These are phyloP conservation scores for Myotis daubentonii DNA, from an alignment of 2,797 vertebrate genomes.

Conservation along the genomic window DNA sequence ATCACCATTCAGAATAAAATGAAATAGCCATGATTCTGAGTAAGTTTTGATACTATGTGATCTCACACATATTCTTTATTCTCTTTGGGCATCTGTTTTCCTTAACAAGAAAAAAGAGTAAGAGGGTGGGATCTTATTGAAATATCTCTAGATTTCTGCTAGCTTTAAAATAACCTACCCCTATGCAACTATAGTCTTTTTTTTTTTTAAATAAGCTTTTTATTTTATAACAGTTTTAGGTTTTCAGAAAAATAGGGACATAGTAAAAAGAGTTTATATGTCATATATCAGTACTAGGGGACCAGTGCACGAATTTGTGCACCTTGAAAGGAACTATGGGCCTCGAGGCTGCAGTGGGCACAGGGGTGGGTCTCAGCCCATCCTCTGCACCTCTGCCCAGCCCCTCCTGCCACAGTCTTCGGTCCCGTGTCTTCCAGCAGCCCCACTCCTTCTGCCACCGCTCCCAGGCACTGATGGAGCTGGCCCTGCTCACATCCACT, in stretches of 20 bases:
- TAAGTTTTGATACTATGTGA: not conserved
- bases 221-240: not conserved
- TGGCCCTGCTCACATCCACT: no score
- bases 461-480: no score
- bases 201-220: not conserved
- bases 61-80: not conserved
- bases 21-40: not conserved
- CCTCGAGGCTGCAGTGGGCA: no score
- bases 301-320: no score
- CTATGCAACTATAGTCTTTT: not conserved
- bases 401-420: rapidly evolving
- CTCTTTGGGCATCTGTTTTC: not conserved
- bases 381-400: no score
- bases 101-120: not conserved
- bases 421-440: no score
- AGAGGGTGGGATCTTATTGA: not conserved
- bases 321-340: no score
- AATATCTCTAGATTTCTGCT: not conserved
- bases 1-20: not conserved
- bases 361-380: no score
- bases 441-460: no score
- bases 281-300: not conserved
- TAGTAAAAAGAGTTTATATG: not conserved
- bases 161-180: not conserved
- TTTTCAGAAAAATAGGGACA: not conserved